Percentiles rank a stretch among this genome's conserved stretches.
Evolutionary conservation across 2,888 invertebrate genomes (phyloP).

Genomic region (Lasioglossum morio): DNA sequence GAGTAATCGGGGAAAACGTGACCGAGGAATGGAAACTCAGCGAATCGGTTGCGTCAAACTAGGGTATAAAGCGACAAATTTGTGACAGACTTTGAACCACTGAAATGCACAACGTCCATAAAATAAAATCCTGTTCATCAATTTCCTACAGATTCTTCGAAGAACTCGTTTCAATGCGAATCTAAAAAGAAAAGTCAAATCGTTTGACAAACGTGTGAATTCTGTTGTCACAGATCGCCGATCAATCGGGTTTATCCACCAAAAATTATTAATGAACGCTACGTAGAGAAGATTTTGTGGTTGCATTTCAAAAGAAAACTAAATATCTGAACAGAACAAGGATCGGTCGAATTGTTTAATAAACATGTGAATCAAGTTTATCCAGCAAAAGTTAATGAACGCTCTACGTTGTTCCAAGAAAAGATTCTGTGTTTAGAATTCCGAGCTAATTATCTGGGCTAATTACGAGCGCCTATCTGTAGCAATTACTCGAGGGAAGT

Average conservation of each 20-base stretch:
- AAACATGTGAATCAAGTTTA: too few relatives aligned
- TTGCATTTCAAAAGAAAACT: too few relatives aligned
- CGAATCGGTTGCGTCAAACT: not conserved
- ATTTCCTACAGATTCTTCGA: not conserved
- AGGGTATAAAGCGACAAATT: not conserved
- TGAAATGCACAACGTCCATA: not conserved
- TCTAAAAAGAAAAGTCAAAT: too few relatives aligned
- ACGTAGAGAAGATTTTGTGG: too few relatives aligned
- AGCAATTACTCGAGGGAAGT: not conserved
- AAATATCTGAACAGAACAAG: too few relatives aligned
- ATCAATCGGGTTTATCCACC: too few relatives aligned
- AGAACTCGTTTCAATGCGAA: not conserved
- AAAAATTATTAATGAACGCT: not conserved
- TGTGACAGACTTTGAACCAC: not conserved
- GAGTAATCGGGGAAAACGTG: conserved; percentile 26
- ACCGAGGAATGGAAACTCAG: not conserved
- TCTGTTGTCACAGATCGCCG: too few relatives aligned
- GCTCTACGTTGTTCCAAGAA: too few relatives aligned
- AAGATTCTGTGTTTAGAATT: not conserved
- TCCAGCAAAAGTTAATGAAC: not conserved
- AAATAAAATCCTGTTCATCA: not conserved
- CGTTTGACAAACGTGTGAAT: too few relatives aligned
- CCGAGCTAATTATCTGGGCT: conserved; percentile 13
- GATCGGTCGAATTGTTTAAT: too few relatives aligned
- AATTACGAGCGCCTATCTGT: conserved; percentile 13